A percentile compares a stretch with the other conserved stretches of the same genome.
phyloP scores from a whole-genome alignment of 2,113 vertebrate genomes.

The Pteronura brasiliensis region DNA sequence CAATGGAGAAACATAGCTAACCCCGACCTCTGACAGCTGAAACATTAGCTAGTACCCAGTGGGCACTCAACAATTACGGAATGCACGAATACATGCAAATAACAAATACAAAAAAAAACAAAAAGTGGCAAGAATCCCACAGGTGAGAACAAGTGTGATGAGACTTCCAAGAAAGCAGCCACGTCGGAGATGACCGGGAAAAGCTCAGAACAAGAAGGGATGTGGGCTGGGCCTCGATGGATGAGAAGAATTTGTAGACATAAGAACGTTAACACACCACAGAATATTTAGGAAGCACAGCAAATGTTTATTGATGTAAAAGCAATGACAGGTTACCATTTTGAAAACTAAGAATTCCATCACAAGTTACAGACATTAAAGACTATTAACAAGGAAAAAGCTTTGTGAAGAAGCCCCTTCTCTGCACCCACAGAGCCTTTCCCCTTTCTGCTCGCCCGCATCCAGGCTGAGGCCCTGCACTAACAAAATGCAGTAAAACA shows the following conservation, averaged over 20 bases:
- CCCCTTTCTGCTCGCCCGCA: background rate
- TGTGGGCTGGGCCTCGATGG: background rate
- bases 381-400: background rate
- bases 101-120: background rate
- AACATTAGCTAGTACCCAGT: background rate
- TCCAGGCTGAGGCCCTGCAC: background rate
- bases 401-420: background rate
- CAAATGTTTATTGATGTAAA: background rate
- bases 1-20: background rate
- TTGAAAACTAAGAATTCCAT: constrained; percentile 3
- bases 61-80: background rate
- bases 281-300: background rate
- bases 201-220: background rate
- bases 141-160: background rate
- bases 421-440: background rate
- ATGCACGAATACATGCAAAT: background rate
- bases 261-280: background rate
- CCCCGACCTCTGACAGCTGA: background rate
- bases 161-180: background rate
- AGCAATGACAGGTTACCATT: background rate
- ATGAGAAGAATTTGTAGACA: background rate
- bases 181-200: background rate
- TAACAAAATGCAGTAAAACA: background rate
- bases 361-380: background rate
- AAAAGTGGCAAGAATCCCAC: background rate